Base-by-base conservation (phyloP, 37 sponge, comb jelly and placozoan species). In the Halisarca cf. caerulea region DNA sequence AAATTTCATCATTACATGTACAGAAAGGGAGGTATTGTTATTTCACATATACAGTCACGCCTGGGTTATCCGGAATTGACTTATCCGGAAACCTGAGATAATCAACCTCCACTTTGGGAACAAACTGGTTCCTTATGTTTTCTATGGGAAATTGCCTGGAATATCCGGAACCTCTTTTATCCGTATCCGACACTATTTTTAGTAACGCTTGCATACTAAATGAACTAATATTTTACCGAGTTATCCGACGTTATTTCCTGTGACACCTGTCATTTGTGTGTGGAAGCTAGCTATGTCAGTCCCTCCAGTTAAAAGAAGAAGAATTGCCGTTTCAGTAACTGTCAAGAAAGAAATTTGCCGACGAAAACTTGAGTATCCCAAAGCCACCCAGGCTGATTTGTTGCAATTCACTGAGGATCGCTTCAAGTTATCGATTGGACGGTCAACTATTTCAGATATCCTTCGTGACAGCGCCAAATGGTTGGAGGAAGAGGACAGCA, bases 291-390 rank as follows among this genome's bases (percentile, higher is more conserved):
- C 57, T 20, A 17, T 20, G 57, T 20, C 11, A 55, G 17, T 55
- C 11, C 17, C 57, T 20, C 17, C 57, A 20, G 57, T 9, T 9
- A 64, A 64, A 27, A 8, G 66, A 24, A 18, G 25, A 15, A 64
- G 66, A n/a, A 23, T n/a, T 23, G 14, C 72, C 20, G 40, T 71
- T 20, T 37, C 72, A 34, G 35, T 71, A 20, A 71, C 72, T 71
- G 37, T 71, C 32, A 71, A 71, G 72, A 71, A 71, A 30, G 28
- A 71, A 17, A 71, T 71, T 20, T 71, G 40, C 40, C 20, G 32
- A 18, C 28, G 28, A 23, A 71, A 71, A 36, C 37, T 28, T 15
- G 21, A 71, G 20, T 30, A 71, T 30, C 40, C 72, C 23, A 71
- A 71, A 30, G 72, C 72, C 37, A 71, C 72, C 3, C 40, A 71